phyloP scores from a whole-genome alignment of 1,140 invertebrate genomes.

The Adoxophyes honmai region DNA sequence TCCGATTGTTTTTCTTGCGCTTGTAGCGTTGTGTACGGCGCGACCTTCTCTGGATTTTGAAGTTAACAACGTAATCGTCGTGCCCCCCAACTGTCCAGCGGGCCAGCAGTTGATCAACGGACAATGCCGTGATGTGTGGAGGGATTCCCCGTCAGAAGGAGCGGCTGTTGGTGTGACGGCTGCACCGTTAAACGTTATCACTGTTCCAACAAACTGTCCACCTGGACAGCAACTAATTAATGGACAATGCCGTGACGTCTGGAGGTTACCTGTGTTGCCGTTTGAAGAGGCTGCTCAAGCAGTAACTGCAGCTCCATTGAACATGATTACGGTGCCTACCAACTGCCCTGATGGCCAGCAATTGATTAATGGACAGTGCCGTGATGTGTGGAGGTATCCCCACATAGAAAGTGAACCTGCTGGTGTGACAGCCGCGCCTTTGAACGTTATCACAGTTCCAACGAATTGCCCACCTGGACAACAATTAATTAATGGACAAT shows the following conservation, averaged over 20 bases:
- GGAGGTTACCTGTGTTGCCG: constrained; percentile 22
- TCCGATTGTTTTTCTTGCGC: background rate
- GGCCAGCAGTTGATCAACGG: constrained; percentile 15
- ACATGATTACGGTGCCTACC: constrained; percentile 25
- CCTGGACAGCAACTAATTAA: constrained; percentile 37
- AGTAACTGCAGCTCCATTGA: background rate
- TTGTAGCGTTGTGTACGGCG: background rate
- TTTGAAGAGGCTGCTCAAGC: background rate
- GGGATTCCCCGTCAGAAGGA: background rate
- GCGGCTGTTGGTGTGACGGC: background rate
- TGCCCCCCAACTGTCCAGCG: background rate
- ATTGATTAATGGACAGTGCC: constrained; percentile 31
- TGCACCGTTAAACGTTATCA: constrained; percentile 25
- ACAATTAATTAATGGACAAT: constrained; percentile 17
- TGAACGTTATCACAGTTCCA: constrained; percentile 21
- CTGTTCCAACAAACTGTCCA: constrained; percentile 39
- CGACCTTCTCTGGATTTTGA: background rate
- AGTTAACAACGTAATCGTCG: background rate
- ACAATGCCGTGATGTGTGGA: constrained; percentile 14
- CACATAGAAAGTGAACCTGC: too few species aligned
- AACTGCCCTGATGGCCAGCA: constrained; percentile 31
- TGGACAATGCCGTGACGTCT: constrained; percentile 44
- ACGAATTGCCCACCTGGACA: constrained; percentile 28
- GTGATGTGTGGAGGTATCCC: constrained; percentile 29
- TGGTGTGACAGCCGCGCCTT: background rate